Evolutionary conservation across 2,888 invertebrate species (phyloP).

Genomic region (Polylopha cassiicola): DNA sequence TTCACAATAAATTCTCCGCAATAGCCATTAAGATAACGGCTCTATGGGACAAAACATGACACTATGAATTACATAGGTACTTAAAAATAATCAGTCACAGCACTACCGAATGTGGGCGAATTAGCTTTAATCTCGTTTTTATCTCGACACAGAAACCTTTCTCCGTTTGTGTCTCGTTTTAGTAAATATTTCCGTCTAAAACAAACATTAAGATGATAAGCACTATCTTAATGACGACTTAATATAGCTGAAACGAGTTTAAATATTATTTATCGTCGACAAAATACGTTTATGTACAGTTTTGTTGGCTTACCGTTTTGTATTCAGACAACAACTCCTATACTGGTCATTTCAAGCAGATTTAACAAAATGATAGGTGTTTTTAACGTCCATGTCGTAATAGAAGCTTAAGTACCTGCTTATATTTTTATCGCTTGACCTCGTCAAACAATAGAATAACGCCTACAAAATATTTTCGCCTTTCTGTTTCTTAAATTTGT

Average conservation of each 20-base stretch:
- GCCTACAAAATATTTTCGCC: slow-evolving; percentile 8
- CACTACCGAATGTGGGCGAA: slow-evolving; percentile 60
- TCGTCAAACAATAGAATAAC: slow-evolving; percentile 17
- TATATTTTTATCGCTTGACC: slow-evolving; percentile 4
- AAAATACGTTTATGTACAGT: slow-evolving; percentile 49
- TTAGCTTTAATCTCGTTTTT: slow-evolving; percentile 50
- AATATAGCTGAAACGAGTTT: slow-evolving; percentile 34
- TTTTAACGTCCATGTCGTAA: slow-evolving; percentile 9
- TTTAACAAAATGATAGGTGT: slow-evolving; percentile 10
- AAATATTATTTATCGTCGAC: slow-evolving; percentile 44
- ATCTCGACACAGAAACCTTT: slow-evolving; percentile 47
- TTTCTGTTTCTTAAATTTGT: slow-evolving; percentile 3
- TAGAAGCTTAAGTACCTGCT: slow-evolving; percentile 16
- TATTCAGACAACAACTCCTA: slow-evolving; percentile 20
- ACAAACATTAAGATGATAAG: slow-evolving; percentile 54
- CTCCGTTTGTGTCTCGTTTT: slow-evolving; percentile 38
- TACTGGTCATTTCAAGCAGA: slow-evolving; percentile 18
- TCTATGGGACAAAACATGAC: slow-evolving; percentile 41
- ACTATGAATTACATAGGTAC: slow-evolving; percentile 41
- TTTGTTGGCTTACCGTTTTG: slow-evolving; percentile 47
- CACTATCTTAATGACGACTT: slow-evolving; percentile 59
- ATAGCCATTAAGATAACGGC: slow-evolving; percentile 58
- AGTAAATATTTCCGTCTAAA: slow-evolving; percentile 51
- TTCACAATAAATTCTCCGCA: slow-evolving; percentile 33
- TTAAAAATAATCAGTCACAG: slow-evolving; percentile 49